Evolutionary conservation across 2,797 vertebrate species (phyloP).

Genomic region (Thalassophryne amazonica): DNA sequence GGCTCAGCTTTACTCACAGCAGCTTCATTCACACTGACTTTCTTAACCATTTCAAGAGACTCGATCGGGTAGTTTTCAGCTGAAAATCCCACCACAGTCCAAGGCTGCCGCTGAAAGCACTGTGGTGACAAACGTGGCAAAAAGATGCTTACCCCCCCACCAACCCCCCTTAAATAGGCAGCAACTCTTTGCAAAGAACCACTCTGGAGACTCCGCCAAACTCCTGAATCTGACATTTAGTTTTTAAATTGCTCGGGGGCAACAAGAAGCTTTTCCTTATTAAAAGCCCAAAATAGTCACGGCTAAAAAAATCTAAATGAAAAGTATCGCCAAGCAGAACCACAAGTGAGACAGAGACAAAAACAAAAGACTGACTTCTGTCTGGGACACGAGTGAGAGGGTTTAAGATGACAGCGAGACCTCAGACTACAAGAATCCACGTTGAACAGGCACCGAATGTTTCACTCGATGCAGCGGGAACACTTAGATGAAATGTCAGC

Average conservation of each 20-base stretch:
- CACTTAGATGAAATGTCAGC: conserved; percentile 72
- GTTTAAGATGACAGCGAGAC: conserved; percentile 61
- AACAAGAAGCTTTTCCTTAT: conserved; percentile 45
- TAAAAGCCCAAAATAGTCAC: conserved; percentile 54
- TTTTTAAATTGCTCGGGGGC: conserved; percentile 40
- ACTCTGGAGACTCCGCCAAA: conserved; percentile 11
- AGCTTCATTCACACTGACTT: conserved; percentile 10
- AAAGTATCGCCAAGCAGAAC: conserved; percentile 40
- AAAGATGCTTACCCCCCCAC: conserved; percentile 22
- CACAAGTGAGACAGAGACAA: conserved; percentile 49
- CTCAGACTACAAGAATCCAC: conserved; percentile 60
- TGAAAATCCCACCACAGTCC: conserved; percentile 23
- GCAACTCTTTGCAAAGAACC: too few relatives aligned
- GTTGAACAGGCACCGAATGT: conserved; percentile 60
- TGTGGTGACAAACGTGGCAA: conserved; percentile 23
- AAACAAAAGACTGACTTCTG: conserved; percentile 66
- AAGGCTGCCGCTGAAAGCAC: conserved; percentile 22
- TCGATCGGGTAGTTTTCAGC: conserved; percentile 12
- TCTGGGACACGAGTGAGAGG: conserved; percentile 64
- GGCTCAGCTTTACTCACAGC: conserved; percentile 14
- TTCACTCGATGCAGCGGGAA: conserved; percentile 60
- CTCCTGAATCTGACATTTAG: conserved; percentile 26
- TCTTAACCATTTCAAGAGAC: conserved; percentile 14
- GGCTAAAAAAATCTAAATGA: conserved; percentile 38
- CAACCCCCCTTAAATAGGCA: too few relatives aligned